Evolutionary conservation across 2,797 vertebrate genomes (phyloP), one percentile per base, ranked within the genome.

Genomic region (Helostoma temminkii): DNA sequence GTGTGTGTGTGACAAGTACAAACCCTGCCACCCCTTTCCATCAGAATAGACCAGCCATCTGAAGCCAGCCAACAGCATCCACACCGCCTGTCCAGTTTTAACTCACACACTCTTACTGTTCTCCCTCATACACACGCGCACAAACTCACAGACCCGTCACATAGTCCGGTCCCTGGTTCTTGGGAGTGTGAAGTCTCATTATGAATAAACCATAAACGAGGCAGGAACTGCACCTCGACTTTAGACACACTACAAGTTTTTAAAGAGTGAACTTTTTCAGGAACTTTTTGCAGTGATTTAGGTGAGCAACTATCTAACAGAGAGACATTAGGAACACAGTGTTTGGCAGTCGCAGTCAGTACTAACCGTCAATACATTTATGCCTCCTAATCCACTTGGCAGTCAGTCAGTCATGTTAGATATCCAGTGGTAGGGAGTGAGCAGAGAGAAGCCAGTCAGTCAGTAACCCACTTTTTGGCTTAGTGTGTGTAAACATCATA

Each of bases 131-230:
- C 36, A 53, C n/a, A 55, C 26, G 53, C 65, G 50, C 50, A 57
- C 58, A 58, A 26, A n/a, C 66, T 5, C 71, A 50, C 54, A 42
- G 3, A 78, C 21, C 41, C 66, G 41, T 66, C 80, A 83, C 43
- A 60, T 19, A 68, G 63, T 67, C 69, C 72, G 47, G 69, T 78
- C 77, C 53, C 64, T 47, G 65, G 67, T 73, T 60, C 78, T 75
- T 76, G 69, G 49, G 71, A 76, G 67, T 75, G 45, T 79, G 74
- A 86, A 82, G 80, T 64, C 71, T 84, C 71, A 81, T 82, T 58
- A 88, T 87, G 82, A 89, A 88, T 87, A 85, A 87, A 85, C 73
- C 86, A 87, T 87, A 67, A 72, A 82, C 41, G 42, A 74, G 67
- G 64, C 59, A 67, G 59, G 37, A 54, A 43, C 58, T 65, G 81